Conservation (phyloP, 1,140 invertebrate species). For the Formica exsecta region DNA sequence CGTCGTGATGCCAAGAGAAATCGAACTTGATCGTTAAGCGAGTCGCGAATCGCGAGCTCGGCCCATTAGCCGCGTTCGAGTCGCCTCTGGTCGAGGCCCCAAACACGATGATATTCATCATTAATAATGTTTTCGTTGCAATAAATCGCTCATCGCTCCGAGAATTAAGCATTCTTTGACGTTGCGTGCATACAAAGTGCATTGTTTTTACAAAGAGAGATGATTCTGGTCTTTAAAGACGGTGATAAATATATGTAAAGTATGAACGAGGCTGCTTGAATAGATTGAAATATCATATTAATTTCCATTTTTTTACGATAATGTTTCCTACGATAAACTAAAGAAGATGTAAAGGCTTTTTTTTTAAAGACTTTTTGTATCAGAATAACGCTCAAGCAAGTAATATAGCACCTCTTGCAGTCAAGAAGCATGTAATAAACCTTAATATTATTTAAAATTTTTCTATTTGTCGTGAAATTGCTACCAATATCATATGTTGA, state of each 20-base stretch:
- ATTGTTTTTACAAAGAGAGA: background rate
- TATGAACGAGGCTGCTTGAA: no score
- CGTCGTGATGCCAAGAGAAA: conserved; percentile 84
- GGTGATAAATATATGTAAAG: background rate
- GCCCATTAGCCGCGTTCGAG: conserved; percentile 82
- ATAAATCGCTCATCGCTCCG: background rate
- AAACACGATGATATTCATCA: background rate
- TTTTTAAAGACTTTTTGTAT: no score
- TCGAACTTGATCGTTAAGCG: conserved; percentile 85
- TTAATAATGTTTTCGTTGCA: conserved; percentile 1
- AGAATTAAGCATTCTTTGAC: background rate
- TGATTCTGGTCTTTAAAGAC: background rate
- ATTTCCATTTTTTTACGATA: no score
- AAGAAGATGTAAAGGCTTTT: no score
- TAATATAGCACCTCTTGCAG: no score
- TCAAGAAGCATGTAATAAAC: no score
- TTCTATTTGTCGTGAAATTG: background rate
- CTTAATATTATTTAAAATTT: no score
- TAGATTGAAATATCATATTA: no score
- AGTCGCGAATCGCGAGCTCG: conserved; percentile 81
- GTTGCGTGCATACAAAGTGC: background rate
- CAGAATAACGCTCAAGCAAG: no score
- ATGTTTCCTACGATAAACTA: no score
- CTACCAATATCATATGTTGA: background rate
- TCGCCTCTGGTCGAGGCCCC: conserved; percentile 50